Evolutionary conservation across 2,113 vertebrate species (phyloP).

Genomic region (Turnix velox): DNA sequence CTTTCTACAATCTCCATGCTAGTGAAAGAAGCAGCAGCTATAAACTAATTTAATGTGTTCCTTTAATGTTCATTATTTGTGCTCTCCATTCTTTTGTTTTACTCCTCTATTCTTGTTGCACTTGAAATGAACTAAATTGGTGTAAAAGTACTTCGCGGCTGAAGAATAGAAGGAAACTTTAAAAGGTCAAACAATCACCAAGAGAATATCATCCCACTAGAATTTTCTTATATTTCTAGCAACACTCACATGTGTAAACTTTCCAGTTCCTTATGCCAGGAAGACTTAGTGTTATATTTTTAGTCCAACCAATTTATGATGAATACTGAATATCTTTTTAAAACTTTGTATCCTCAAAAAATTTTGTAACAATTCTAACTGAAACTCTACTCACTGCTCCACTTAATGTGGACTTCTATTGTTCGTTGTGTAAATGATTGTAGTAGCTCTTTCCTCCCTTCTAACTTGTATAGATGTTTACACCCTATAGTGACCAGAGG

Average conservation of each 20-base stretch:
- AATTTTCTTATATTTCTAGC: background rate
- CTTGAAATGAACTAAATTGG: background rate
- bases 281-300: background rate
- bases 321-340: background rate
- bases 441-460: background rate
- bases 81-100: background rate
- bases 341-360: background rate
- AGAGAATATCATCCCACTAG: background rate
- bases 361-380: background rate
- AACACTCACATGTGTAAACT: background rate
- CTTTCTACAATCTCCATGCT: background rate
- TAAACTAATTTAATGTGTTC: background rate
- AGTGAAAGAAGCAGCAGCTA: background rate
- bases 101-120: background rate
- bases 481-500: background rate
- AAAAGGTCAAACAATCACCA: background rate
- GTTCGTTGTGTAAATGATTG: background rate
- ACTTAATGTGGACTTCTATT: background rate
- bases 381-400: background rate
- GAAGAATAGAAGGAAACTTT: background rate
- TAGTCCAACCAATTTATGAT: background rate
- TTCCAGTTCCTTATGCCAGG: background rate
- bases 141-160: background rate
- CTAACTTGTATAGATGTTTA: fast-evolving
- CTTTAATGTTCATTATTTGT: background rate